Base-by-base conservation (phyloP, 2,113 vertebrate species). In the Hemicordylus capensis region DNA sequence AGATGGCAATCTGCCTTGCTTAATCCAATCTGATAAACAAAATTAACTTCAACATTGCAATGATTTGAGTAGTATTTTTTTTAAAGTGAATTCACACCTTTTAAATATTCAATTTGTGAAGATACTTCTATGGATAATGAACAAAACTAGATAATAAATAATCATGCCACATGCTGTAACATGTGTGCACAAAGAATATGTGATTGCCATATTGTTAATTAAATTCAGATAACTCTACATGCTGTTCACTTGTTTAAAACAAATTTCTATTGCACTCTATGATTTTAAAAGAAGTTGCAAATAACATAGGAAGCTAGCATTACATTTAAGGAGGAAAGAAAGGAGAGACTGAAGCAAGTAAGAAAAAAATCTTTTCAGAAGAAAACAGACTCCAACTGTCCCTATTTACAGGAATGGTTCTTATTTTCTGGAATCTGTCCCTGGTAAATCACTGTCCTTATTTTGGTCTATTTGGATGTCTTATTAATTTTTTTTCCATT, bases 11-110 rank as follows among this genome's bases (percentile, higher is more conserved):
- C 64, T 56, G 76, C 79, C 56, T 79, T 69, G 78, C 84, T 90
- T 86, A 93, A 93, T 89, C 56, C 83, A 88, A 88, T 87, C 79
- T 66, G 82, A 87, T 61, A 85, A 87, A 90, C 48, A 87, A 88
- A 86, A 89, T 81, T 85, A 83, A 86, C 83, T 83, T 81, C 11
- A 92, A 87, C 89, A 86, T 88, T 77, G 77, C 81, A 58, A 37
- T 87, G 39, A 83, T 87, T 19, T 46, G 26, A 90, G 70, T 37
- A 51, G 83, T 83, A n/a, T n/a, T n/a, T n/a, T n/a, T 89, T 63
- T 88, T 74, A 81, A 87, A 69, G 84, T 66, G 4, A 28, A 85
- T 34, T 73, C 1, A 0, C 0, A 3, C 58, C 78, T 0, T 24
- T 76, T 75, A 69, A 85, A 37, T 66, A 88, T 83, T 79, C 31